Evolutionary conservation across 2,113 vertebrate species (phyloP).

Genomic region (Carassius gibelio): DNA sequence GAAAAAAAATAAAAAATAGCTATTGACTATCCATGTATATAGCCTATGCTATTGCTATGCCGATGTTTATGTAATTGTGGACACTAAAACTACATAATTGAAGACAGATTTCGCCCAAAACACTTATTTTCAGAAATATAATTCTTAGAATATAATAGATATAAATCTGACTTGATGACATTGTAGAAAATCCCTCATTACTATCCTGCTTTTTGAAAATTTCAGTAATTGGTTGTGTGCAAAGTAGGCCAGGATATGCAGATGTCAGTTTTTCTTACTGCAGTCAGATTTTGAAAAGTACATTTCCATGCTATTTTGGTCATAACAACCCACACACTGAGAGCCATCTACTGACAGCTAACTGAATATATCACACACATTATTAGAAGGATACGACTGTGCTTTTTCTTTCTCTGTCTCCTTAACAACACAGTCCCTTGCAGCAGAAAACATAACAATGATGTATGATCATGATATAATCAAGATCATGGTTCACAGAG

Average conservation of each 20-base stretch:
- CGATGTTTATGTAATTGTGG: neutral
- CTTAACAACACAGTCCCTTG: conserved; percentile 67
- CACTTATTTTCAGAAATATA: neutral
- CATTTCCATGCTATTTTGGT: conserved; percentile 50
- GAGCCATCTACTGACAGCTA: conserved; percentile 55
- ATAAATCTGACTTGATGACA: neutral
- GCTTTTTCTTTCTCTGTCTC: conserved; percentile 64
- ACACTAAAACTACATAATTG: neutral
- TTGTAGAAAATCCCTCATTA: neutral
- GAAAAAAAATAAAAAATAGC: neutral
- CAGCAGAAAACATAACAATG: neutral
- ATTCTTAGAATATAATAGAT: neutral
- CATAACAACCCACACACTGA: conserved; percentile 56
- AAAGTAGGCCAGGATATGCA: conserved; percentile 47
- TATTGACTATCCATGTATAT: neutral
- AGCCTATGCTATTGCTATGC: neutral
- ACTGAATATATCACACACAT: conserved; percentile 64
- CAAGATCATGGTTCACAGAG: neutral
- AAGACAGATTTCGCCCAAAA: neutral
- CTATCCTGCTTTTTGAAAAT: neutral
- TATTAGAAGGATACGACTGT: conserved; percentile 56
- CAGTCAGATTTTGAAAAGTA: conserved; percentile 58
- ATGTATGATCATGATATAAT: neutral
- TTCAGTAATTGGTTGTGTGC: conserved; percentile 49
- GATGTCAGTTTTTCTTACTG: conserved; percentile 42